Evolutionary conservation across 1,140 invertebrate genomes (phyloP).

Genomic region (Cecropterus lyciades): DNA sequence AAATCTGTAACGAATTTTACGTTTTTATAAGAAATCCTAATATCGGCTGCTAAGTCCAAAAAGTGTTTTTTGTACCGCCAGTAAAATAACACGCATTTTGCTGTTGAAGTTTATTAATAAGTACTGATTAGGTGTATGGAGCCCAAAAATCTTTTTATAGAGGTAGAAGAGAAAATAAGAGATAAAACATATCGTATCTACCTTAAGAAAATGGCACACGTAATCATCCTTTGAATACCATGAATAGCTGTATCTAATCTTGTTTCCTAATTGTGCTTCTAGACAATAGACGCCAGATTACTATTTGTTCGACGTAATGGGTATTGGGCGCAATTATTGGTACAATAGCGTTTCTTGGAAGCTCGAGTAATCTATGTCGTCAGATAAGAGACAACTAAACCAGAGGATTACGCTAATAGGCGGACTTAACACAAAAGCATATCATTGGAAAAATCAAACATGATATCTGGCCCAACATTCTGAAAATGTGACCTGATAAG

Average conservation of each 20-base stretch:
- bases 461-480: background rate
- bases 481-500: background rate
- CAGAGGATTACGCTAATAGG: conserved; percentile 5
- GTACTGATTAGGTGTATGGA: no score
- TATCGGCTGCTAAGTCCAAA: no score
- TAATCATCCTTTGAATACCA: background rate
- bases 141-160: no score
- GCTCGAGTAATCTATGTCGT: conserved; percentile 13
- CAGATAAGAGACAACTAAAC: conserved; percentile 13
- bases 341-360: conserved; percentile 2
- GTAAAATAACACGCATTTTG: no score
- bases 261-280: conserved; percentile 6
- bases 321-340: conserved; percentile 17
- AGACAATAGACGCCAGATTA: conserved; percentile 6
- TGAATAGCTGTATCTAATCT: conserved; percentile 1
- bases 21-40: no score
- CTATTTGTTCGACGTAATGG: conserved; percentile 16
- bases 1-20: no score
- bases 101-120: no score
- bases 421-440: background rate
- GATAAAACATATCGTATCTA: no score
- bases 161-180: no score
- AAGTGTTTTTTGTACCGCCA: no score
- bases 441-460: background rate
- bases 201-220: background rate